These are phyloP conservation scores for Saccostrea glomerata DNA, from an alignment of 1,140 invertebrate genomes.

Conservation along the genomic window DNA sequence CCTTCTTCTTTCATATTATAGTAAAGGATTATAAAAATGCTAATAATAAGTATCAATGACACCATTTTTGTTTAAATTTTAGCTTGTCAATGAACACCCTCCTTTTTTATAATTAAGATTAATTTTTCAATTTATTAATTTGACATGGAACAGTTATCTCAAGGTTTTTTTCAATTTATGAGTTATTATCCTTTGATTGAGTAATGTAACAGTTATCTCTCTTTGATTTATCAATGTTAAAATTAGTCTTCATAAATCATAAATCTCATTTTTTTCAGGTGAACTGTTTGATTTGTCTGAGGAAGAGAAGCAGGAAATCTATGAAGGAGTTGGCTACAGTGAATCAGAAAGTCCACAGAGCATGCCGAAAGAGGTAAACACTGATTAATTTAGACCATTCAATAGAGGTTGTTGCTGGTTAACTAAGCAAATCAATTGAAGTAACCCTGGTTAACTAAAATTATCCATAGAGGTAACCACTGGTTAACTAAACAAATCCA, in stretches of 20 bases:
- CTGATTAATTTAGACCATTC: not conserved
- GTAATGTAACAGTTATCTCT: no score
- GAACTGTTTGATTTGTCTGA: conserved; percentile 80
- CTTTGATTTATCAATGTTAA: no score
- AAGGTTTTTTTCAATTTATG: no score
- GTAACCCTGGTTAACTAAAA: not conserved
- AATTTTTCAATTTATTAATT: no score
- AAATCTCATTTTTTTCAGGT: not conserved
- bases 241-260: not conserved
- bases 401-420: not conserved
- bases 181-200: no score
- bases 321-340: conserved; percentile 82
- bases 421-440: not conserved
- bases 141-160: no score
- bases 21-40: no score
- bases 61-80: no score
- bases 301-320: conserved; percentile 84
- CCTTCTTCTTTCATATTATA: no score
- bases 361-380: conserved; percentile 54
- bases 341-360: conserved; percentile 72
- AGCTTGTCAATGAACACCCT: no score
- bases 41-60: no score
- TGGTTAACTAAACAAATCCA: not conserved
- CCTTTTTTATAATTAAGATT: no score
- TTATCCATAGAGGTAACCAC: not conserved